These are phyloP conservation scores for Trichoplax adhaerens DNA, from an alignment of 37 sponge, comb jelly and placozoan species.

Conservation along the genomic window DNA sequence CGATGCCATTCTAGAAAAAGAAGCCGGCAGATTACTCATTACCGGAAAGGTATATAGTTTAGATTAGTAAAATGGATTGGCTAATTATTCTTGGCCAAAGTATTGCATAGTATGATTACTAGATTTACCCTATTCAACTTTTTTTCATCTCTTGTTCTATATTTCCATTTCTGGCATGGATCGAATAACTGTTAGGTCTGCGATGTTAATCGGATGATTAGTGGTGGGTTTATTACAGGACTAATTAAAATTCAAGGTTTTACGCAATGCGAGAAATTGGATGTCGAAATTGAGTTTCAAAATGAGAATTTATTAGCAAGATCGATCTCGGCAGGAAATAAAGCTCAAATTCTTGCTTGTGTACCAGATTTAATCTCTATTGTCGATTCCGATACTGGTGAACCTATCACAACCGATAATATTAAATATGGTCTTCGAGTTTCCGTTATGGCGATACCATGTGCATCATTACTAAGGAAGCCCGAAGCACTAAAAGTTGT, in stretches of 20 bases:
- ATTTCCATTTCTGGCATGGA: too few species aligned
- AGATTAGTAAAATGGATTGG: neutral
- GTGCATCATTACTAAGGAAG: conserved; percentile 29
- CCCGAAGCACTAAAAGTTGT: conserved; percentile 38
- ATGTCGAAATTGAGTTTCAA: conserved; percentile 28
- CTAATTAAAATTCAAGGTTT: conserved; percentile 33
- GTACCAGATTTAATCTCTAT: conserved; percentile 60
- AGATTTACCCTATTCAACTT: too few species aligned
- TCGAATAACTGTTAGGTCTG: conserved; percentile 15
- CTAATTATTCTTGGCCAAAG: too few species aligned
- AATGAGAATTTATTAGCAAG: conserved; percentile 57
- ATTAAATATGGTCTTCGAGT: conserved; percentile 53
- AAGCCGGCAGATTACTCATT: conserved; percentile 34
- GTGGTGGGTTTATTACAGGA: conserved; percentile 32
- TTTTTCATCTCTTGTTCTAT: too few species aligned
- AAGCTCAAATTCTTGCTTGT: conserved; percentile 11
- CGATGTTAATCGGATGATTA: conserved; percentile 23
- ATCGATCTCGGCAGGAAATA: neutral
- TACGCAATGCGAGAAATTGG: conserved; percentile 29
- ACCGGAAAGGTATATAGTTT: conserved; percentile 40
- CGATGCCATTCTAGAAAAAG: conserved; percentile 18
- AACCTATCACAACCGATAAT: conserved; percentile 57
- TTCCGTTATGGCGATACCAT: conserved; percentile 44
- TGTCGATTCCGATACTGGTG: conserved; percentile 32
- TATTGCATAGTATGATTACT: too few species aligned